Base-by-base conservation (phyloP, 2,797 vertebrate species). In the Philypnodon macrostomus region DNA sequence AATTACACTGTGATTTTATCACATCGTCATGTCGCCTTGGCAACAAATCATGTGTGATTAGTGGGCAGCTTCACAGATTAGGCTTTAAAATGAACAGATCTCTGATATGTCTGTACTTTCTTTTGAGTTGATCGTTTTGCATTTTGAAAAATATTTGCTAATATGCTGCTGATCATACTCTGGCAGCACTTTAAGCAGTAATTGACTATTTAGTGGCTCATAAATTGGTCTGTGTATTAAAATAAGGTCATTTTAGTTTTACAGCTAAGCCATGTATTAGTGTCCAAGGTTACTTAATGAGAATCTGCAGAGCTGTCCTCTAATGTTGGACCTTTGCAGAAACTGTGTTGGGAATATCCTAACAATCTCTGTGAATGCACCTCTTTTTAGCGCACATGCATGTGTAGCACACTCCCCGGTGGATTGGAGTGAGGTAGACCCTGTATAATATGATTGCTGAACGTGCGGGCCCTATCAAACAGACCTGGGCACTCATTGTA, bases 21-120 rank as follows among this genome's bases (percentile, higher is more conserved):
- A 26, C 53, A 49, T 30, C 54, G 51, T 58, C 57, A 63, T 8
- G 52, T 70, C 31, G 51, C 62, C 30, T 61, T 32, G 16, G 49
- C 67, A 67, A 66, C 52, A 55, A 73, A 80, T 81, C 77, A 73
- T 31, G 46, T 55, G 32, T 75, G 62, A 84, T 80, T 80, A 77
- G 70, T 64, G 66, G 68, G 70, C 73, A 63, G 73, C 36, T 58
- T 70, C 51, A 35, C 39, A 63, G 66, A 69, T 63, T 68, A 29
- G 55, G 40, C 53, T 59, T 65, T 53, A 47, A 21, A 69, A 62
- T 59, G 46, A 63, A 75, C 53, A 33, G 32, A 75, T 70, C 65
- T 55, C 27, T 74, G 70, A 76, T 66, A 58, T 48, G 62, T 64
- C 26, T 33, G 26, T 12, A 18, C 14, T 35, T 26, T 33, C 42